These are phyloP conservation scores for Myodes glareolus DNA, from an alignment of 2,113 vertebrate species.

Conservation along the genomic window DNA sequence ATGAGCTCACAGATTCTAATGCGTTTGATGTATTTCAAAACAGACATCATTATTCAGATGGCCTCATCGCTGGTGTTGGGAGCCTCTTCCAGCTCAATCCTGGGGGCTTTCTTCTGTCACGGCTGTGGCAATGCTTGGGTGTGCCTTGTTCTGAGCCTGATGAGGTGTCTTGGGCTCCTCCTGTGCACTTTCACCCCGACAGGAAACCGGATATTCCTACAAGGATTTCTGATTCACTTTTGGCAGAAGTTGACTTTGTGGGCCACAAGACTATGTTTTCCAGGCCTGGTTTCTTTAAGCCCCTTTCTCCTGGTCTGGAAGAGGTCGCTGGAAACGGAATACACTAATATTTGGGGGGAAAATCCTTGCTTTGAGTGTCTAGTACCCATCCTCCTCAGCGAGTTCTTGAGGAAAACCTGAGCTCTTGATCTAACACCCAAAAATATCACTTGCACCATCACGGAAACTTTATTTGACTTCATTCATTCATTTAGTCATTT, in stretches of 20 bases:
- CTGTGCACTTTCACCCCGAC: background rate
- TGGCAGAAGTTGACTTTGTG: background rate
- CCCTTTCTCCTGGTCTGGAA: background rate
- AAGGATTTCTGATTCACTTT: constrained; percentile 20
- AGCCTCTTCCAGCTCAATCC: background rate
- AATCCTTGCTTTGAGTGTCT: background rate
- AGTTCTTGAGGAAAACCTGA: background rate
- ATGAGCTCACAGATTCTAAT: constrained; percentile 36
- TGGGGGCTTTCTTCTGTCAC: background rate
- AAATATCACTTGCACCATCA: background rate
- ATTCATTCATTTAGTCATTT: background rate
- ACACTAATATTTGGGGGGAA: background rate
- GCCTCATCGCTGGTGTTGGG: background rate
- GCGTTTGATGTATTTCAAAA: constrained; percentile 5
- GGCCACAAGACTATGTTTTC: background rate
- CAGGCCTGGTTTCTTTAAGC: background rate
- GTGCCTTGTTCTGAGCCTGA: background rate
- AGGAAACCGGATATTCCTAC: constrained; percentile 14
- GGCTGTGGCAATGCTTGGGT: background rate
- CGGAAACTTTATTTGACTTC: background rate
- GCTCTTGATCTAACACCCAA: background rate
- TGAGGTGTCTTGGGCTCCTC: background rate
- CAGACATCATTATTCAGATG: constrained; percentile 12
- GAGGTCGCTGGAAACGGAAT: background rate
- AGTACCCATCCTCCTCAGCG: background rate